Percentiles rank a stretch among this genome's conserved stretches.
These are phyloP conservation scores for Episyrphus balteatus DNA, from an alignment of 1,140 invertebrate genomes.

Conservation along the genomic window DNA sequence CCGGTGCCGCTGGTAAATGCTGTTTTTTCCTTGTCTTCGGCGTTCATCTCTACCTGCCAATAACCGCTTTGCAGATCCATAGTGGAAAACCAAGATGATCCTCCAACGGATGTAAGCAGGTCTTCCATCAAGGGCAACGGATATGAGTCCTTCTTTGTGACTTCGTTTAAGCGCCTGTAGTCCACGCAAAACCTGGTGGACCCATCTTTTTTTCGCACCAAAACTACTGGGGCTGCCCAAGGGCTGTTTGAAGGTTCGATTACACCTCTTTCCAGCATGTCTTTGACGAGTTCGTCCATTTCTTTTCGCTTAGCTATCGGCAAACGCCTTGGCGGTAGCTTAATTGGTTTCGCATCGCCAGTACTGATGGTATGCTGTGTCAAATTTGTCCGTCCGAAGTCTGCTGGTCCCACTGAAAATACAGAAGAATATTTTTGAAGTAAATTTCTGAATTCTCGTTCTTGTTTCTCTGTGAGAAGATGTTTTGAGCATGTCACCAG, in stretches of 20 bases:
- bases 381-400: background rate
- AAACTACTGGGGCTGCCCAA: slow-evolving; percentile 39
- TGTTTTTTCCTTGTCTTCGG: background rate
- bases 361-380: slow-evolving; percentile 9
- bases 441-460: too few species aligned
- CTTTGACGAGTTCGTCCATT: background rate
- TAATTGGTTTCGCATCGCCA: slow-evolving; percentile 1
- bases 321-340: background rate
- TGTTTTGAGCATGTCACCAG: too few species aligned
- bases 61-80: slow-evolving; percentile 4
- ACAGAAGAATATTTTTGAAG: too few species aligned
- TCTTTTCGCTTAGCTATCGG: background rate
- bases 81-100: slow-evolving; percentile 1
- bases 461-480: too few species aligned
- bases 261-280: background rate
- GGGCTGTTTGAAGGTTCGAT: slow-evolving; percentile 23
- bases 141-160: slow-evolving; percentile 32
- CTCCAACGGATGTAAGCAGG: slow-evolving; percentile 1
- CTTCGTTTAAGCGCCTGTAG: slow-evolving; percentile 23
- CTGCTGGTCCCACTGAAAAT: background rate
- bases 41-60: slow-evolving; percentile 4
- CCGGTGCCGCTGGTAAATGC: slow-evolving; percentile 1
- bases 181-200: too few species aligned
- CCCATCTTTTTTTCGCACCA: too few species aligned
- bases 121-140: slow-evolving; percentile 41